Conservation (phyloP, 30 jellyfish, hydroid and myxozoan genomes). For the Aurelia sp. region DNA sequence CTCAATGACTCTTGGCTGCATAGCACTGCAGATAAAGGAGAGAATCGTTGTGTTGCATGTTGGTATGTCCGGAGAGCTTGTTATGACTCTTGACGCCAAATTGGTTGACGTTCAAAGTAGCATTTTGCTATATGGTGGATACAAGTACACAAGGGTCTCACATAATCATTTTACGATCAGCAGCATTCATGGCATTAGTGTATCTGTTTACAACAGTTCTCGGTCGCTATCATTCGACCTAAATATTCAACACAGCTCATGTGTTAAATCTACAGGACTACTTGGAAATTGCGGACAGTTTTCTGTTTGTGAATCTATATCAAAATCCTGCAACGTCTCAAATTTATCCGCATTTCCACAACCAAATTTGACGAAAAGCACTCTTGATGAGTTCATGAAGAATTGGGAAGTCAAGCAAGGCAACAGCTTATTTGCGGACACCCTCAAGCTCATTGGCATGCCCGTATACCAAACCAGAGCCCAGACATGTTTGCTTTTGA, state of each 20-base stretch:
- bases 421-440: conserved; percentile 32
- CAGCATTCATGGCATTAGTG: not conserved
- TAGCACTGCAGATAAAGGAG: conserved; percentile 20
- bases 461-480: conserved; percentile 44
- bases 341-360: conserved; percentile 7
- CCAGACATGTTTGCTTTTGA: conserved; percentile 37
- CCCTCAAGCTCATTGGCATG: conserved; percentile 1
- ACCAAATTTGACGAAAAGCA: not conserved
- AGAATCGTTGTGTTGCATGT: conserved; percentile 16
- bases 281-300: conserved; percentile 24
- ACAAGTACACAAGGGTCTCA: conserved; percentile 21
- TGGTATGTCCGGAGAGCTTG: conserved; percentile 24
- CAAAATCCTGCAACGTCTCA: conserved; percentile 12
- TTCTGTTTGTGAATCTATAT: not conserved
- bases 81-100: conserved; percentile 8
- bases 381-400: not conserved
- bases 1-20: conserved; percentile 24
- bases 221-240: conserved; percentile 31
- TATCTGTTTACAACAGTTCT: conserved; percentile 37
- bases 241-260: not conserved
- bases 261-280: conserved; percentile 33
- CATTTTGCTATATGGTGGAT: not conserved
- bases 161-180: conserved; percentile 1
- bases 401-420: conserved; percentile 2
- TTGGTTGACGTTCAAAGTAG: conserved; percentile 9